A percentile compares a stretch with the other conserved stretches of the same genome.
phyloP scores from a whole-genome alignment of 35 echinoderm and acorn worm genomes.

The Nesometra sesokonis region DNA sequence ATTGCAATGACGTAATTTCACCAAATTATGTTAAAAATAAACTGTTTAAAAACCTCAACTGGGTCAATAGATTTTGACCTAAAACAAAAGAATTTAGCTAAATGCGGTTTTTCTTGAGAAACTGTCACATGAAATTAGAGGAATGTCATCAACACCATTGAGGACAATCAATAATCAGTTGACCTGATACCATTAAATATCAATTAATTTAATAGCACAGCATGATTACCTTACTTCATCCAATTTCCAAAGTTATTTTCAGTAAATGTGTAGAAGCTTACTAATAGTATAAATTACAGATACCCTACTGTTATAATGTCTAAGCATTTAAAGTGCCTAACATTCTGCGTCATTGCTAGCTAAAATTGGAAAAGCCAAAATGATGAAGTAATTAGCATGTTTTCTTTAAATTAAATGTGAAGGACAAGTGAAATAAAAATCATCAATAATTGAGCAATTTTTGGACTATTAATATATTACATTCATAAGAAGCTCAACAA shows the following conservation, averaged over 20 bases:
- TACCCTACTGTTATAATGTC: neutral
- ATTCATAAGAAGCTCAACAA: too few species aligned
- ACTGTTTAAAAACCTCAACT: too few species aligned
- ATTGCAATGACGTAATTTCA: too few species aligned
- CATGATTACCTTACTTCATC: neutral
- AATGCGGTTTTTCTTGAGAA: neutral
- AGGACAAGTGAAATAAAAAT: neutral
- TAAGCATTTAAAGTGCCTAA: neutral
- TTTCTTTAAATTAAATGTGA: neutral
- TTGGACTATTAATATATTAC: too few species aligned
- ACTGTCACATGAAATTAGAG: neutral
- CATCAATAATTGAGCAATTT: too few species aligned
- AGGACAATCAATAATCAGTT: neutral
- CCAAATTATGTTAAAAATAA: too few species aligned
- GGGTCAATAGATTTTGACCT: neutral
- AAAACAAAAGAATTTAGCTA: neutral
- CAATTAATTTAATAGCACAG: neutral
- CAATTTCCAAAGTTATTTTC: neutral
- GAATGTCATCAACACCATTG: neutral
- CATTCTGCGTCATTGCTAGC: neutral
- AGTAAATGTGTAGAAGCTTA: neutral
- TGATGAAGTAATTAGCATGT: neutral
- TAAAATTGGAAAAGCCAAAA: neutral
- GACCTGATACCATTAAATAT: neutral
- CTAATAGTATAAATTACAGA: neutral